Conservation (phyloP, 2,113 vertebrate genomes). For the Istiophorus platypterus region DNA sequence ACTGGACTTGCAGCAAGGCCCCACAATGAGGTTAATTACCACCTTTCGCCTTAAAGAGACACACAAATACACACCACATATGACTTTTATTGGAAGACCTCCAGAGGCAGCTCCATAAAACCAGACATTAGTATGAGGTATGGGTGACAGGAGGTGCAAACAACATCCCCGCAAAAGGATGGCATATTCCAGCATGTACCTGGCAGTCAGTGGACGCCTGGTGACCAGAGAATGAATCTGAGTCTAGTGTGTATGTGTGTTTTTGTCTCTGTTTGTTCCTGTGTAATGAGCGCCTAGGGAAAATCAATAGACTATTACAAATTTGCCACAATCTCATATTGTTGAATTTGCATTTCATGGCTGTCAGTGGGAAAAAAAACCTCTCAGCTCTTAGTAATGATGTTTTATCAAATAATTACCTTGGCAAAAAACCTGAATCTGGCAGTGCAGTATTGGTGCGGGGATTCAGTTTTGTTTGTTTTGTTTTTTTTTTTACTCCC, state of each 20-base stretch:
- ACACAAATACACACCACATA: slow-evolving; percentile 32
- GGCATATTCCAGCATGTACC: slow-evolving; percentile 54
- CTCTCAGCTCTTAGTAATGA: slow-evolving; percentile 1
- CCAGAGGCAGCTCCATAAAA: slow-evolving; percentile 38
- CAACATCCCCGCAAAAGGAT: slow-evolving; percentile 51
- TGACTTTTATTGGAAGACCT: slow-evolving; percentile 31
- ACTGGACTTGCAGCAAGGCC: slow-evolving; percentile 64
- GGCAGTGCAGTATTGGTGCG: not conserved
- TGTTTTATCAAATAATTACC: slow-evolving; percentile 14
- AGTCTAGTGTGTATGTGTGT: slow-evolving; percentile 57
- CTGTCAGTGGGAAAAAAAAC: slow-evolving; percentile 12
- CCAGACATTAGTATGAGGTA: slow-evolving; percentile 38
- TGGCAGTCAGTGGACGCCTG: slow-evolving; percentile 64
- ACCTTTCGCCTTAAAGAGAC: slow-evolving; percentile 59
- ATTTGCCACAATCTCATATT: slow-evolving; percentile 41
- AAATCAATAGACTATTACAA: slow-evolving; percentile 50
- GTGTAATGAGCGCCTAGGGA: slow-evolving; percentile 40
- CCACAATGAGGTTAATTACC: slow-evolving; percentile 64
- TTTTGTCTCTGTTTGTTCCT: slow-evolving; percentile 31
- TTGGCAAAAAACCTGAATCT: not conserved
- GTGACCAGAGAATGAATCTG: slow-evolving; percentile 64
- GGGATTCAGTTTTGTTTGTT: not conserved
- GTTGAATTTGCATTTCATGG: slow-evolving; percentile 54
- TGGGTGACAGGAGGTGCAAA: slow-evolving; percentile 60
- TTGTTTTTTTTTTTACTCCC: not conserved